Percentiles rank a stretch among this genome's conserved stretches.
Conservation (phyloP, 2,888 invertebrate species). For the Merodon equestris region DNA sequence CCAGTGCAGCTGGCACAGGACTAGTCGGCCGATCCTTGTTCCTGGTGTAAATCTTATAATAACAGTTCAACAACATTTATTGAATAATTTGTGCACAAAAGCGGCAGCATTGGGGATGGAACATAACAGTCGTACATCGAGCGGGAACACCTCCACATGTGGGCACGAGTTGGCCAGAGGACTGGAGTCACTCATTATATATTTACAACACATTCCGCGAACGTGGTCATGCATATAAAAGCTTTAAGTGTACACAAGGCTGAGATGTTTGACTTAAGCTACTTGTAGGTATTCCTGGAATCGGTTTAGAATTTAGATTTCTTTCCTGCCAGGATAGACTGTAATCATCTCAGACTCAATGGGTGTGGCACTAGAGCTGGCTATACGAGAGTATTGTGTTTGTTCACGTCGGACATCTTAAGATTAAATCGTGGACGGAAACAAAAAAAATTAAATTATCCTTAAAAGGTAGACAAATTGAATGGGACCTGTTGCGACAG, state of each 20-base stretch:
- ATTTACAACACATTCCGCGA: no score
- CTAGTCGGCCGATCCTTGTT: background rate
- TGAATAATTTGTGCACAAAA: constrained; percentile 54
- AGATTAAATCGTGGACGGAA: background rate
- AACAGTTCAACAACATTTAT: constrained; percentile 62
- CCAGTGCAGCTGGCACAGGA: no score
- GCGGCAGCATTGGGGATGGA: constrained; percentile 18
- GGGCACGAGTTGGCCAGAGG: background rate
- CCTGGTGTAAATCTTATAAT: constrained; percentile 60
- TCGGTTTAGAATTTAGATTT: constrained; percentile 51
- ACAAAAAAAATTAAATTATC: no score
- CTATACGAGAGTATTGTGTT: constrained; percentile 2
- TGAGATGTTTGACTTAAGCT: constrained; percentile 28
- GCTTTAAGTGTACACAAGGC: background rate
- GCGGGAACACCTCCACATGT: background rate
- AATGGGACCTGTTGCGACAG: constrained; percentile 44
- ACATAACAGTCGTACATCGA: background rate
- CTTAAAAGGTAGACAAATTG: constrained; percentile 5
- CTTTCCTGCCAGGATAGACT: background rate
- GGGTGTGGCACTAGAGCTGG: background rate
- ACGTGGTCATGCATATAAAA: no score
- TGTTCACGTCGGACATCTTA: constrained; percentile 27
- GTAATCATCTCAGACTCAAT: background rate
- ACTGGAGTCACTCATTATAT: background rate
- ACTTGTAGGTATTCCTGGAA: no score